A percentile compares a stretch with the other conserved stretches of the same genome.
phyloP scores from a whole-genome alignment of 2,113 vertebrate genomes.

The Boleophthalmus pectinirostris region DNA sequence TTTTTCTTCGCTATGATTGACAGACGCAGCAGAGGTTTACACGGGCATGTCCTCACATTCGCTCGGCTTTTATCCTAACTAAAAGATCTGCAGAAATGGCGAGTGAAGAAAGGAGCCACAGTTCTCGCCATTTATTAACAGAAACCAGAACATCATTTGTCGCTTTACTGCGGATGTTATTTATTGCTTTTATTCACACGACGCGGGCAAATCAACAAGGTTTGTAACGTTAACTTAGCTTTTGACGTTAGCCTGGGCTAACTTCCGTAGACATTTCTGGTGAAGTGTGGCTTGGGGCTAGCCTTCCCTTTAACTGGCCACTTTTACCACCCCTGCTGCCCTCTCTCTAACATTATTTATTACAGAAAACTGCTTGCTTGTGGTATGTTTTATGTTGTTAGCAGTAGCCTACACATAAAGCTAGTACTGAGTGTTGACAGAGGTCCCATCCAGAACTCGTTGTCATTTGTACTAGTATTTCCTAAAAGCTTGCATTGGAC shows the following conservation, averaged over 20 bases:
- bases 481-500: slow-evolving; percentile 38
- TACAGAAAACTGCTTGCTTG: not conserved
- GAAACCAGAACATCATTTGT: slow-evolving; percentile 59
- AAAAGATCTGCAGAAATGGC: slow-evolving; percentile 69
- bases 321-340: slow-evolving; percentile 38
- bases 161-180: slow-evolving; percentile 77
- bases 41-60: slow-evolving; percentile 53
- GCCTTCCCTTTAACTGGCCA: slow-evolving; percentile 19
- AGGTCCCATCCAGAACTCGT: slow-evolving; percentile 21
- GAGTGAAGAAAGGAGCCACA: slow-evolving; percentile 54
- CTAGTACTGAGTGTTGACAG: not conserved
- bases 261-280: slow-evolving; percentile 53
- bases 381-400: not conserved
- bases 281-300: slow-evolving; percentile 28
- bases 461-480: slow-evolving; percentile 41
- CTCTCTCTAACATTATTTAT: slow-evolving; percentile 4
- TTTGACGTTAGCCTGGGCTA: slow-evolving; percentile 49
- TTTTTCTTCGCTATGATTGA: slow-evolving; percentile 63
- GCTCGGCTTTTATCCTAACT: slow-evolving; percentile 50
- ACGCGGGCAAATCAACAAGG: slow-evolving; percentile 80
- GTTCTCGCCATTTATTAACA: slow-evolving; percentile 41
- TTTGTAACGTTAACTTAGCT: slow-evolving; percentile 60
- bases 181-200: slow-evolving; percentile 80
- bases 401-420: not conserved
- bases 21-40: slow-evolving; percentile 67